Conservation (phyloP, 1,140 invertebrate species). For the Apolygus lucorum region DNA sequence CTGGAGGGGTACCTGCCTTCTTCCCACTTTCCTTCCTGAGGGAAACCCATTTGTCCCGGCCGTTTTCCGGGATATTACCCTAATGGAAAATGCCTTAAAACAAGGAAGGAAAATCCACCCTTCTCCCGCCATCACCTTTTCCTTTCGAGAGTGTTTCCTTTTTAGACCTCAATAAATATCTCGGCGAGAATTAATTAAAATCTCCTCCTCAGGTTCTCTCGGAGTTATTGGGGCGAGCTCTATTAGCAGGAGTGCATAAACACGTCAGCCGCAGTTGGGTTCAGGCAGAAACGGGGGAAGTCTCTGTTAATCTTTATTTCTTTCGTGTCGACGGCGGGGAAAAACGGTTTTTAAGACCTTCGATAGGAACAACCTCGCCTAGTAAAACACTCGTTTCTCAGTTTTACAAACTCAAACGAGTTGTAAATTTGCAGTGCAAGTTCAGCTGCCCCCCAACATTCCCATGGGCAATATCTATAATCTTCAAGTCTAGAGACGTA, state of each 20-base stretch:
- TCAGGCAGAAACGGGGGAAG: not conserved
- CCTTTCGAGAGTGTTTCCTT: not conserved
- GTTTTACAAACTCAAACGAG: no score
- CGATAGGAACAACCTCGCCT: not conserved
- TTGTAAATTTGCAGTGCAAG: no score
- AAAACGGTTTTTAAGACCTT: not conserved
- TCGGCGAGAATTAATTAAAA: conserved; percentile 14
- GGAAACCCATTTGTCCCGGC: conserved; percentile 3
- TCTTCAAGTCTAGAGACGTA: no score
- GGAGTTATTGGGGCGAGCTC: conserved; percentile 10
- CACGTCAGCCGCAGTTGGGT: conserved; percentile 11
- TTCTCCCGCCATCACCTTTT: not conserved
- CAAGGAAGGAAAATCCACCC: conserved; percentile 7
- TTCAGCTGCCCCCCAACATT: no score
- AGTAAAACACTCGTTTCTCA: no score
- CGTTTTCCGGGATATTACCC: conserved; percentile 12
- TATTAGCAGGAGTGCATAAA: conserved; percentile 13
- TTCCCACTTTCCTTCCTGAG: no score
- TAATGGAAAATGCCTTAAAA: conserved; percentile 17
- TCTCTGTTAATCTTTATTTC: conserved; percentile 9
- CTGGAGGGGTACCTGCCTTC: no score
- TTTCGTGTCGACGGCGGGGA: not conserved
- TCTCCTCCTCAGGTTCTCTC: not conserved
- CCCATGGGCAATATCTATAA: no score
- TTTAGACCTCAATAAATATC: conserved; percentile 12